Evolutionary conservation across 2,797 vertebrate genomes (phyloP).

Genomic region (Carduelis carduelis): DNA sequence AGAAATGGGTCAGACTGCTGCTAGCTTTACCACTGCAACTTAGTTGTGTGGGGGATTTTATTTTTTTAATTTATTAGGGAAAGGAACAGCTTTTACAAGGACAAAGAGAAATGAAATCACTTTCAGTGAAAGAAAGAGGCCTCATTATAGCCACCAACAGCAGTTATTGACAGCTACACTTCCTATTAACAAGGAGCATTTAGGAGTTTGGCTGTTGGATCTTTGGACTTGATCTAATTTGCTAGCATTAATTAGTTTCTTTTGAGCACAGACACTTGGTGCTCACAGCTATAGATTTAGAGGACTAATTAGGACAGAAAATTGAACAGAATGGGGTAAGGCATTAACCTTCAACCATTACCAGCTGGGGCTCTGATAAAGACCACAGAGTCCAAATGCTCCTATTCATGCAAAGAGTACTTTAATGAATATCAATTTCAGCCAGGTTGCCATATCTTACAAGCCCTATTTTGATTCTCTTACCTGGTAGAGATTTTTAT

Average conservation of each 20-base stretch:
- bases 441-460: constrained; percentile 71
- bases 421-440: constrained; percentile 84
- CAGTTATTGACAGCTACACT: constrained; percentile 84
- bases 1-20: constrained; percentile 75
- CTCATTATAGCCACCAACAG: constrained; percentile 85
- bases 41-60: constrained; percentile 43
- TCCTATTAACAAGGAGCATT: constrained; percentile 87
- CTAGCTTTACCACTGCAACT: constrained; percentile 67
- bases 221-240: constrained; percentile 95
- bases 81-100: constrained; percentile 78
- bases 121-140: constrained; percentile 88
- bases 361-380: constrained; percentile 85
- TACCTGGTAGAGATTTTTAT: constrained; percentile 50
- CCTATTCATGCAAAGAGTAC: constrained; percentile 79
- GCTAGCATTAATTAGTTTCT: constrained; percentile 93
- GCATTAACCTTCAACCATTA: constrained; percentile 85
- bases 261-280: constrained; percentile 86
- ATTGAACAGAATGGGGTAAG: constrained; percentile 84
- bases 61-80: constrained; percentile 57
- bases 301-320: constrained; percentile 84
- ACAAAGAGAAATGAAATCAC: constrained; percentile 92
- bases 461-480: constrained; percentile 49
- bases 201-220: constrained; percentile 86
- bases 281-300: constrained; percentile 85
- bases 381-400: constrained; percentile 83